Percentiles rank a stretch among this genome's conserved stretches.
These are phyloP conservation scores for Dendrocopos noguchii DNA, from an alignment of 2,113 vertebrate species.

Conservation along the genomic window DNA sequence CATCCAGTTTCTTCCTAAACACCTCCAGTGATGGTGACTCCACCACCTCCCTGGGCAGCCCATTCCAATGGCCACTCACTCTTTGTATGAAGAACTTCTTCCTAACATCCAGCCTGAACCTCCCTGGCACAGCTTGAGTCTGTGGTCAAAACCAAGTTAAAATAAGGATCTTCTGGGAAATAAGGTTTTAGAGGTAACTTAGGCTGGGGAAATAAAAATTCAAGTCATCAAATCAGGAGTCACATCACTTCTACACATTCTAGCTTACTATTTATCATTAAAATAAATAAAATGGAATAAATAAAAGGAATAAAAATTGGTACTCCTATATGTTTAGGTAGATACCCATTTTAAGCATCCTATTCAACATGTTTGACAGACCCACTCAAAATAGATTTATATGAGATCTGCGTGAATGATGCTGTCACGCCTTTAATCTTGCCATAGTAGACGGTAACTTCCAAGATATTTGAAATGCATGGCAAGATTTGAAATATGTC, in stretches of 20 bases:
- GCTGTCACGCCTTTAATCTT: not conserved
- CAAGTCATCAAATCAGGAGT: not conserved
- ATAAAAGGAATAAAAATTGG: not conserved
- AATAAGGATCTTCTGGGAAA: not conserved
- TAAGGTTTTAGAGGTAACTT: not conserved
- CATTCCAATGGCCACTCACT: no score
- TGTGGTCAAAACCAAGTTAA: not conserved
- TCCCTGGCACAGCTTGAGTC: no score
- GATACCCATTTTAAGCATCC: not conserved
- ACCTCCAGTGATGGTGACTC: no score
- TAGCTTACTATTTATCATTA: not conserved
- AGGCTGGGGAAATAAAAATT: not conserved
- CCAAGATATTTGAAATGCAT: conserved; percentile 4
- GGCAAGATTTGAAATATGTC: not conserved
- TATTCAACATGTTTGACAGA: not conserved
- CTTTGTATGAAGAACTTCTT: no score
- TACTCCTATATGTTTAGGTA: not conserved
- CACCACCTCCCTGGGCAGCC: no score
- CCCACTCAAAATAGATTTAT: not conserved
- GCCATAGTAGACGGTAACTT: not conserved
- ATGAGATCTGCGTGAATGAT: not conserved
- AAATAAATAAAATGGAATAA: not conserved
- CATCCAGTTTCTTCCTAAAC: no score
- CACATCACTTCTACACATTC: not conserved
- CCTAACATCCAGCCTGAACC: no score